Conservation (phyloP, 2,888 invertebrate species). For the Stomorhina lunata region DNA sequence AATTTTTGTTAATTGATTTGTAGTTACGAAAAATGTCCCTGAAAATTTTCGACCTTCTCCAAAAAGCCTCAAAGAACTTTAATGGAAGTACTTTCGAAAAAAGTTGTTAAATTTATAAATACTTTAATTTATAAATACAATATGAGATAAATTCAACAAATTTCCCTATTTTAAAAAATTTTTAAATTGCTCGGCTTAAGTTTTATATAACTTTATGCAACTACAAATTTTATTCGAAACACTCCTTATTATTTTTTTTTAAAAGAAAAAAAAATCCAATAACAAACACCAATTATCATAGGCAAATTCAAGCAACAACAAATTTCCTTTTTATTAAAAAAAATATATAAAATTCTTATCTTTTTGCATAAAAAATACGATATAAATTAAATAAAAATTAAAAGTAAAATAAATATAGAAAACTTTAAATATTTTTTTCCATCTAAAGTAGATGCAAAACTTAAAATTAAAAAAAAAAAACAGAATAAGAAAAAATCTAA, state of each 20-base stretch:
- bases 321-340: constrained; percentile 16
- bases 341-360: constrained; percentile 26
- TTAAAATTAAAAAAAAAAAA: constrained; percentile 67
- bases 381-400: constrained; percentile 65
- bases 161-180: not conserved
- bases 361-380: constrained; percentile 73
- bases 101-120: no score
- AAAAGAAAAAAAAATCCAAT: constrained; percentile 37
- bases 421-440: constrained; percentile 72
- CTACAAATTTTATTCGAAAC: no score
- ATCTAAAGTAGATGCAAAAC: constrained; percentile 75
- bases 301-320: constrained; percentile 48
- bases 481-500: constrained; percentile 7
- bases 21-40: no score
- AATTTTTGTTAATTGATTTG: no score
- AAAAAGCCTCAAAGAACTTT: no score
- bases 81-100: no score
- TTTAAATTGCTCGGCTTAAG: no score
- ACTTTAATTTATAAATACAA: no score
- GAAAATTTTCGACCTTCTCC: no score
- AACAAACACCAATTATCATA: constrained; percentile 63
- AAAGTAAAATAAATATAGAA: constrained; percentile 69
- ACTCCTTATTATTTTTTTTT: constrained; percentile 29
- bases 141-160: not conserved
- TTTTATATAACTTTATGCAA: no score